phyloP scores from a whole-genome alignment of 2,797 vertebrate species.

The Simalia tracyae region DNA sequence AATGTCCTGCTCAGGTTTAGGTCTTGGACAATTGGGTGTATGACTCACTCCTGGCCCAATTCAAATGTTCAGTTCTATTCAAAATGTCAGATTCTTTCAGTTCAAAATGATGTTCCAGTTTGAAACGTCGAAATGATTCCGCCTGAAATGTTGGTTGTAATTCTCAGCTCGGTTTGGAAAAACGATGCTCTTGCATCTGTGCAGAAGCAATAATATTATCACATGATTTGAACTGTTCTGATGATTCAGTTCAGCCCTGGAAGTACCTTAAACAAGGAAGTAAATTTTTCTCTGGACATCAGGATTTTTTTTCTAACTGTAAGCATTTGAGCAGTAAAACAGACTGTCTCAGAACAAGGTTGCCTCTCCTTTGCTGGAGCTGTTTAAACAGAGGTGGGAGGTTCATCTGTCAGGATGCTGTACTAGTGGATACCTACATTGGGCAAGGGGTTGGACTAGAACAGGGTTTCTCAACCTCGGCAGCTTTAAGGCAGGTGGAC shows the following conservation, averaged over 20 bases:
- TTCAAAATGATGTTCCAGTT: background rate
- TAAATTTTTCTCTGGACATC: background rate
- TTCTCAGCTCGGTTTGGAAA: background rate
- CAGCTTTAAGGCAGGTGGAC: no score
- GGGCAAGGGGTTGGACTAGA: background rate
- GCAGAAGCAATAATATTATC: background rate
- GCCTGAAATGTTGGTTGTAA: background rate
- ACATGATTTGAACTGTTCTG: background rate
- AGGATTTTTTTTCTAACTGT: background rate
- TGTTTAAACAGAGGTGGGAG: background rate
- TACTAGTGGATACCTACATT: background rate
- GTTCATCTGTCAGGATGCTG: background rate
- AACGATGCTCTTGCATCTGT: background rate
- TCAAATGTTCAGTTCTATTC: background rate
- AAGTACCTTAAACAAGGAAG: background rate
- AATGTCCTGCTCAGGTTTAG: background rate
- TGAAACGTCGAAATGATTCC: background rate
- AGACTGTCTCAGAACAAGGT: background rate
- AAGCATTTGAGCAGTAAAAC: background rate
- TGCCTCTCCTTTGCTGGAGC: background rate
- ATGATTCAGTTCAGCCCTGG: background rate
- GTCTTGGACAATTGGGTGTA: background rate
- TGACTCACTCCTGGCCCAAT: background rate
- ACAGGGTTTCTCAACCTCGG: no score
- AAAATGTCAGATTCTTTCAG: background rate